phyloP scores from a whole-genome alignment of 1,140 invertebrate genomes.

The Bradysia coprophila region DNA sequence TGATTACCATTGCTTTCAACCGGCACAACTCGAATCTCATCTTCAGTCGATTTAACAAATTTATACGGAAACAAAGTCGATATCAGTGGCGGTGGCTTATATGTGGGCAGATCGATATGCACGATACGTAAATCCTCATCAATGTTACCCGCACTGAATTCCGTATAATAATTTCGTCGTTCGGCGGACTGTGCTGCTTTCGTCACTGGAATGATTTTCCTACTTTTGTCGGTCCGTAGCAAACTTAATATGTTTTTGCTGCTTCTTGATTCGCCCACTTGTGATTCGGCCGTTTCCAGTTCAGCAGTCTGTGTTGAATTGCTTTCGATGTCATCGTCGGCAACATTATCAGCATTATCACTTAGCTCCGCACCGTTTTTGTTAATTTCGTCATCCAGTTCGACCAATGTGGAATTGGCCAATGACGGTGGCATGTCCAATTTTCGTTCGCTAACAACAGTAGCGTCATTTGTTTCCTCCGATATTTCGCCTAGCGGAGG shows the following conservation, averaged over 20 bases:
- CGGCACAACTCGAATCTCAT: too few relatives aligned
- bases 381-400: not conserved
- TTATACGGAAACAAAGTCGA: not conserved
- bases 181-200: not conserved
- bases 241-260: not conserved
- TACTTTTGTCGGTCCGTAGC: not conserved
- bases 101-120: constrained; percentile 20
- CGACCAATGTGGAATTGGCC: not conserved
- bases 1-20: too few relatives aligned
- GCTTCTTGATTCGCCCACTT: not conserved
- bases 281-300: too few relatives aligned
- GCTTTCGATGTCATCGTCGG: not conserved
- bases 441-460: not conserved
- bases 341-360: not conserved
- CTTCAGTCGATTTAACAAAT: too few relatives aligned
- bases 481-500: not conserved
- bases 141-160: not conserved
- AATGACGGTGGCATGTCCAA: not conserved
- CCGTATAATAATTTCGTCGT: not conserved
- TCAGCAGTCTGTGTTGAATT: not conserved
- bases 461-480: not conserved
- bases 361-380: not conserved
- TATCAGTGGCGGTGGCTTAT: constrained; percentile 9
- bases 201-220: not conserved
- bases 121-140: constrained; percentile 15